Evolutionary conservation across 2,113 vertebrate genomes (phyloP), one percentile per base, ranked within the genome.

Genomic region (Apteryx owenii): DNA sequence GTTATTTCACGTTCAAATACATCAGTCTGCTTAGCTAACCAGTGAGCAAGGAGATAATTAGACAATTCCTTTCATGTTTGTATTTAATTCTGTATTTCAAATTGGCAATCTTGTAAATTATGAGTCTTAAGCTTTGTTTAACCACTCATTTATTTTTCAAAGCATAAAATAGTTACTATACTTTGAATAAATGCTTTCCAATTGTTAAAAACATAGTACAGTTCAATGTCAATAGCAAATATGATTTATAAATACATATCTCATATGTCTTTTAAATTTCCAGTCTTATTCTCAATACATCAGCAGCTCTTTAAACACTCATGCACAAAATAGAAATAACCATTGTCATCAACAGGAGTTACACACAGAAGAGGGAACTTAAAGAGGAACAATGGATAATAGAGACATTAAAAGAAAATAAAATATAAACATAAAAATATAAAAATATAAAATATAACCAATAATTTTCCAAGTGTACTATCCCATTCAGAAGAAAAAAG

Each of bases 61-160:
- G 50, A 90, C 72, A 94, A 68, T 80, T 64, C 65, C 81, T 88
- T 96, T 66, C 31, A 92, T 88, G 21, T 96, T 98, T 97, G 85
- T 50, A 88, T 83, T 92, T 91, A 82, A 93, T 96, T 81, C 76
- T 65, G 70, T 3, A 7, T n/a, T 91, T 96, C 90, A 89, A 66
- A 31, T n/a, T 60, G 29, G 62, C 60, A 85, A 78, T 90, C 70
- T 7, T 44, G 23, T 85, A 82, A 92, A 95, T 92, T 86, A 76
- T 44, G 51, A 78, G 16, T 56, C 66, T 95, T 93, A 88, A 91
- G 38, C 51, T 64, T 81, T 28, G 20, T 72, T 93, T 89, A 87
- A 84, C 5, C 18, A 62, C 38, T 14, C 13, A 20, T 6, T 5
- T 61, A 56, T 92, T 71, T 58, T 88, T 90, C 85, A 87, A 93